Conservation (phyloP, 2,113 vertebrate species). For the Callospermophilus lateralis region DNA sequence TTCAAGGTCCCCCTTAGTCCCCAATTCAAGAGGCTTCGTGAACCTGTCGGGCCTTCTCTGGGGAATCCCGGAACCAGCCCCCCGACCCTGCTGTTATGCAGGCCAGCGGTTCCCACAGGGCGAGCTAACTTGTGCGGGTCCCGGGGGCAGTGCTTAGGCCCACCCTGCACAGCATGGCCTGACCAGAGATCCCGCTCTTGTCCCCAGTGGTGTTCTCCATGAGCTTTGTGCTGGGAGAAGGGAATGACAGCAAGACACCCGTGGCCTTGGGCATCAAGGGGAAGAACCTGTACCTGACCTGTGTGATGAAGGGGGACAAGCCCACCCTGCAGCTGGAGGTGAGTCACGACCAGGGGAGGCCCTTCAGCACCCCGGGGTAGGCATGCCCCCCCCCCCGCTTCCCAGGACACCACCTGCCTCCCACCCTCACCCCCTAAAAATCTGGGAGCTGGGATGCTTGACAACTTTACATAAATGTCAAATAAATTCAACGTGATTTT, state of each 20-base stretch:
- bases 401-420: background rate
- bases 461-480: background rate
- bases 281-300: conserved; percentile 79
- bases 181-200: background rate
- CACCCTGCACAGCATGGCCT: background rate
- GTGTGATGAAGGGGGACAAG: conserved; percentile 42
- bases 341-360: background rate
- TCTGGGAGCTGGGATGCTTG: background rate
- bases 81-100: background rate
- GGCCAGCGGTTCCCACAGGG: background rate
- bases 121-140: background rate
- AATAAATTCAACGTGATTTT: background rate
- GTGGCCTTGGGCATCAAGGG: conserved; percentile 75
- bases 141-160: background rate
- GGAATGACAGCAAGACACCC: conserved; percentile 54
- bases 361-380: background rate
- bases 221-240: conserved; percentile 66
- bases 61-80: background rate
- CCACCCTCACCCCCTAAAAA: background rate
- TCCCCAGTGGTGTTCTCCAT: conserved; percentile 79
- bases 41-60: background rate
- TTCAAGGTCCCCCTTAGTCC: background rate
- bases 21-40: background rate
- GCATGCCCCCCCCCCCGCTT: background rate
- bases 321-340: conserved; percentile 82